Evolutionary conservation across 2,113 vertebrate genomes (phyloP), one percentile per base, ranked within the genome.

Genomic region (Anarrhichthys ocellatus): DNA sequence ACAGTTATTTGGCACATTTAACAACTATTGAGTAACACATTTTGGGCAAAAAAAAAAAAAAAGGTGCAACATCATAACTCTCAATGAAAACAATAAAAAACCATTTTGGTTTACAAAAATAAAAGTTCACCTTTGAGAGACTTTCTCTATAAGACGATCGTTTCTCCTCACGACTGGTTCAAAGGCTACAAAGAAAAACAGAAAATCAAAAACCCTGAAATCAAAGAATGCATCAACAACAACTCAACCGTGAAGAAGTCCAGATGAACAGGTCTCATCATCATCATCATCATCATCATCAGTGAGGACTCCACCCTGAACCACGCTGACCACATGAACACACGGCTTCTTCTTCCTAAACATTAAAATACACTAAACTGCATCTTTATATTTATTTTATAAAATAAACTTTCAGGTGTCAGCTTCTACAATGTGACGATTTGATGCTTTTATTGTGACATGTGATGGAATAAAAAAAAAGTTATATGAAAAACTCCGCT

Each of bases 1-100:
- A 93, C 86, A 92, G 87, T 91, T 90, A 85, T 96, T 96, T 95
- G 95, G 95, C 95, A 96, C 95, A 94, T 93, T 89, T 68, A 93
- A 94, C 91, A 91, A 82, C 83, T 80, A 88, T 65, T 89, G 85
- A 91, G 89, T 90, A 93, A 93, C 91, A 93, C 90, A 89, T 86
- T 63, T 6, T 52, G 73, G 90, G 90, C 82, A 84, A 85, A 61
- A 58, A 58, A 36, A 80, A 88, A 86, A 80, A 44, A 81, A 91
- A 94, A 95, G 91, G 92, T 94, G 94, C 91, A 92, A 91, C 34
- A 32, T 32, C 80, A 66, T 48, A 78, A 75, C 82, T 86, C 77
- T 86, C 77, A 82, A 86, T 44, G 79, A 85, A 83, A 91, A 92
- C 76, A 81, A 88, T 86, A 52, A 22, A 50, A 90, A 92, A 92